These are phyloP conservation scores for Stenchaetothrips biformis DNA, from an alignment of 2,888 invertebrate genomes.

Conservation along the genomic window DNA sequence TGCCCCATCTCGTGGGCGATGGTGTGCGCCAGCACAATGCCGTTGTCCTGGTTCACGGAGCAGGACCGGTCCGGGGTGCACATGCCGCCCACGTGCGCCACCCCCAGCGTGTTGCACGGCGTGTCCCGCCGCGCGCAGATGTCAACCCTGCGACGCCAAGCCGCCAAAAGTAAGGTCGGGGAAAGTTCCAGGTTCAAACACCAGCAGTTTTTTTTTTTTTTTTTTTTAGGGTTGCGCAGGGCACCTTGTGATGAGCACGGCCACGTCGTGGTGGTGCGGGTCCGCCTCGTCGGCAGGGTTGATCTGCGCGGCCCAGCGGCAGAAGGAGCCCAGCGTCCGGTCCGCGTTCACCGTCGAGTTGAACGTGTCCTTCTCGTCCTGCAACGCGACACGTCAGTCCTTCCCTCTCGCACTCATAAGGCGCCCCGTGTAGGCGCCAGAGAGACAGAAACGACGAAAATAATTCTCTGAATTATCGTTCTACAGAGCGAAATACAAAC, in stretches of 20 bases:
- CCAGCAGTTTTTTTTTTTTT: no score
- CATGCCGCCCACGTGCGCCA: slow-evolving; percentile 86
- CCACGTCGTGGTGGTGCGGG: slow-evolving; percentile 86
- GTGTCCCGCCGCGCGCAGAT: slow-evolving; percentile 57
- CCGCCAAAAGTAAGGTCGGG: background rate
- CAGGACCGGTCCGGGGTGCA: slow-evolving; percentile 80
- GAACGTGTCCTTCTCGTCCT: background rate
- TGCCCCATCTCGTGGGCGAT: slow-evolving; percentile 89
- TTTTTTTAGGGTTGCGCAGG: no score
- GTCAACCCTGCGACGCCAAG: slow-evolving; percentile 51
- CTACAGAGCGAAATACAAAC: no score
- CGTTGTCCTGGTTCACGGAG: slow-evolving; percentile 87
- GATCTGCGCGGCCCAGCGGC: slow-evolving; percentile 71
- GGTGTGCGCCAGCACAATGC: slow-evolving; percentile 81
- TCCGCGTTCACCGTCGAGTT: slow-evolving; percentile 76
- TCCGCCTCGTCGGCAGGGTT: slow-evolving; percentile 73
- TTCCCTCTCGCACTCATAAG: background rate
- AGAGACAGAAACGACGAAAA: no score
- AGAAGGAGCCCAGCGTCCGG: slow-evolving; percentile 75
- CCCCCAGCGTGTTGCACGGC: slow-evolving; percentile 68
- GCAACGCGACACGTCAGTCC: background rate
- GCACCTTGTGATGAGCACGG: slow-evolving; percentile 70
- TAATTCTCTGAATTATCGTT: no score
- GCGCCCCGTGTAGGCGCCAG: background rate
- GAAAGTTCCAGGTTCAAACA: background rate